phyloP scores from a whole-genome alignment of 1,140 invertebrate species.

The Sweltsa coloradensis region DNA sequence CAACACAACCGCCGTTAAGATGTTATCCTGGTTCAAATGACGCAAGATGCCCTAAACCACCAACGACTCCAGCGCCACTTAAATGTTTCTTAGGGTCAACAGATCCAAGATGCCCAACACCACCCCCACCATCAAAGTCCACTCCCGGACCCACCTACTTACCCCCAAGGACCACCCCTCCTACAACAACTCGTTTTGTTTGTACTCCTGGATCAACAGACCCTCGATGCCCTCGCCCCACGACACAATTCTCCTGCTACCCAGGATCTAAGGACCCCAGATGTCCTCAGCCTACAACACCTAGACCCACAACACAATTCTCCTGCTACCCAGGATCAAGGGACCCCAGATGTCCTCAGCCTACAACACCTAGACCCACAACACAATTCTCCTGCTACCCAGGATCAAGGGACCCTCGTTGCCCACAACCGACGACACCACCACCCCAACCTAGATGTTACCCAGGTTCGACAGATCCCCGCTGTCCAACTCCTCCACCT shows the following conservation, averaged over 20 bases:
- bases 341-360: constrained; percentile 15
- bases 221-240: constrained; percentile 9
- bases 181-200: no score
- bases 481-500: constrained; percentile 1
- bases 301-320: constrained; percentile 4
- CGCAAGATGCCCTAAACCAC: constrained; percentile 14
- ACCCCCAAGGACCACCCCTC: not conserved
- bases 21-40: constrained; percentile 26
- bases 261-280: constrained; percentile 28
- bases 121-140: no score
- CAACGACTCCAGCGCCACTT: constrained; percentile 11
- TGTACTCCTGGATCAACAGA: constrained; percentile 11
- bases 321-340: constrained; percentile 16
- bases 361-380: constrained; percentile 16
- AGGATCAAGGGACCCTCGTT: constrained; percentile 29
- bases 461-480: constrained; percentile 22
- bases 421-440: constrained; percentile 22
- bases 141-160: not conserved
- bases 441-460: constrained; percentile 13
- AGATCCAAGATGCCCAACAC: constrained; percentile 27
- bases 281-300: constrained; percentile 16
- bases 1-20: constrained; percentile 14
- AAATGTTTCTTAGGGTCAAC: constrained; percentile 25
- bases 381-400: constrained; percentile 21
- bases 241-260: constrained; percentile 19